A percentile compares a stretch with the other conserved stretches of the same genome.
Evolutionary conservation across 2,888 invertebrate species (phyloP).

Genomic region (Calliphora vomitoria): DNA sequence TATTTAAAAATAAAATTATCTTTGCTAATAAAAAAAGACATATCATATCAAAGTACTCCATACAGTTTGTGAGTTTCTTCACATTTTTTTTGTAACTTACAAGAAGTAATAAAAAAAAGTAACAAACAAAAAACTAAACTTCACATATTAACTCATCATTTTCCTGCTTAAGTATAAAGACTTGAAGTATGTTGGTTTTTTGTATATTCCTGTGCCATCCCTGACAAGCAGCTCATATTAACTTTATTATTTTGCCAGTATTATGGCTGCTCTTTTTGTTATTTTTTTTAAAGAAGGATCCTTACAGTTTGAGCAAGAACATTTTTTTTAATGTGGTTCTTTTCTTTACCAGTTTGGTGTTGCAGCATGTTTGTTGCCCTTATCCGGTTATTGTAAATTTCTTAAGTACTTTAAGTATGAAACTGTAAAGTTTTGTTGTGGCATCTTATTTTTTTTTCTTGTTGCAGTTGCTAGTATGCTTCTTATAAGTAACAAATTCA

Average conservation of each 20-base stretch:
- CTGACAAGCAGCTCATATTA: constrained; percentile 60
- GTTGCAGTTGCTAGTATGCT: background rate
- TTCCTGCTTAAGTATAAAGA: constrained; percentile 49
- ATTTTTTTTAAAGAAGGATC: background rate
- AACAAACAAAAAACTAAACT: constrained; percentile 21
- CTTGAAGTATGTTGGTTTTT: constrained; percentile 51
- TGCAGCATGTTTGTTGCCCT: constrained; percentile 47
- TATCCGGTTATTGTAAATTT: constrained; percentile 66
- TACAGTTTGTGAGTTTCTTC: constrained; percentile 1
- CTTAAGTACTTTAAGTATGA: constrained; percentile 57
- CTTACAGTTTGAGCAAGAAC: constrained; percentile 22
- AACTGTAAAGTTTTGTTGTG: constrained; percentile 64
- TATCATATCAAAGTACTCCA: constrained; percentile 6
- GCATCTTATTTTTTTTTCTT: constrained; percentile 39
- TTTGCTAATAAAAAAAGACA: constrained; percentile 1
- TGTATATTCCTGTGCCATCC: background rate
- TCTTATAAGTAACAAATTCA: constrained; percentile 47
- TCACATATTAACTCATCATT: constrained; percentile 72
- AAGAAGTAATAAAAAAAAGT: background rate
- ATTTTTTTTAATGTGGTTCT: background rate
- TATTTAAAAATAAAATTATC: background rate
- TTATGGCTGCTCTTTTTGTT: constrained; percentile 5
- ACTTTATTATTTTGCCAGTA: constrained; percentile 60
- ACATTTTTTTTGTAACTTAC: background rate
- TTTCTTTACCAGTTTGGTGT: background rate